Evolutionary conservation across 2,888 invertebrate genomes (phyloP).

Genomic region (Tiliacea aurago): DNA sequence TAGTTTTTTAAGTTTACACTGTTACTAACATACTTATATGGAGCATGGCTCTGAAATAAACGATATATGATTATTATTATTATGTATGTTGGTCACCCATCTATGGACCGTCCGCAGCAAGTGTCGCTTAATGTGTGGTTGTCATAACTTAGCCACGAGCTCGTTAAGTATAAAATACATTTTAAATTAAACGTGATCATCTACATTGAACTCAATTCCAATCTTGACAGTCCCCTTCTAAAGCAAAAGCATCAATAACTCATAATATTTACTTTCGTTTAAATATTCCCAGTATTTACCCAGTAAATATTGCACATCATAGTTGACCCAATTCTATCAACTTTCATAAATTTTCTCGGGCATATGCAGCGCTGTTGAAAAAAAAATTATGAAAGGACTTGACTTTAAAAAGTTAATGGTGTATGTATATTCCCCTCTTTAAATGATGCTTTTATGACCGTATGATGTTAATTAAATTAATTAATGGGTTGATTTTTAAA

Average conservation of each 20-base stretch:
- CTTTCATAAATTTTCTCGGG: constrained; percentile 18
- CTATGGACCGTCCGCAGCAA: no score
- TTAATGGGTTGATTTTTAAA: constrained; percentile 60
- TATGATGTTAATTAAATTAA: constrained; percentile 62
- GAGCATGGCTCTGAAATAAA: no score
- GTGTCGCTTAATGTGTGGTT: no score
- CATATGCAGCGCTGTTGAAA: constrained; percentile 7
- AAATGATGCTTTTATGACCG: constrained; percentile 42
- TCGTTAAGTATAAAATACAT: background rate
- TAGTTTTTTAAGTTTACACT: no score
- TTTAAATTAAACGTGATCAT: background rate
- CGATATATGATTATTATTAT: no score
- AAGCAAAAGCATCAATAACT: constrained; percentile 24
- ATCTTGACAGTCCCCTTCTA: background rate
- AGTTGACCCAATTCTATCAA: constrained; percentile 37
- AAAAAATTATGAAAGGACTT: constrained; percentile 43
- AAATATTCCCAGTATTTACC: constrained; percentile 35
- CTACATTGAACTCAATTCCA: constrained; percentile 5
- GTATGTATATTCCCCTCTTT: constrained; percentile 38
- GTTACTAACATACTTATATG: no score
- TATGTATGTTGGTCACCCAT: no score
- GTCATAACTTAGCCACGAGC: no score
- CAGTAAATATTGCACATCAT: constrained; percentile 34
- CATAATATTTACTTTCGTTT: constrained; percentile 46
- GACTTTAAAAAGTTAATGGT: constrained; percentile 48